Base-by-base conservation (phyloP, 2,113 vertebrate species). In the Micromys minutus region DNA sequence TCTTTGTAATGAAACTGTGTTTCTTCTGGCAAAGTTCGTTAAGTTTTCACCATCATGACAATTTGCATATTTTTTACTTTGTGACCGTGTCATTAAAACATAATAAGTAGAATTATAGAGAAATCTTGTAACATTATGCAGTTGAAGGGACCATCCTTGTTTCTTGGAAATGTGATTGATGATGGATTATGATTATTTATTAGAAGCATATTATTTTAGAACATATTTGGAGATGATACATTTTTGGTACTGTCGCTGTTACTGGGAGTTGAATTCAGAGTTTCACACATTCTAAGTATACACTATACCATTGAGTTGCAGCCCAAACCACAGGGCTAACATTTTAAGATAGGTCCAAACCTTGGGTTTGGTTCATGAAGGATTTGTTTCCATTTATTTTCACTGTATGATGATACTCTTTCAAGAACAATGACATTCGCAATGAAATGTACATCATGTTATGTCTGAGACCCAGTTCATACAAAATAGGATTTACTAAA, bases 41-140 rank as follows among this genome's bases (percentile, higher is more conserved):
- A 59, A 22, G 19, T 80, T 94, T 95, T 89, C 15, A 83, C 9
- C 29, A 93, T 77, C 29, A 50, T 81, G 17, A 57, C 39, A 86
- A 57, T 21, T 69, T 81, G 59, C 50, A 59, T 63, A 75, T 74
- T 34, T 84, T 95, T 90, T 84, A 52, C 74, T 83, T 96, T 96
- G 52, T 21, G 16, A 65, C 0, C 55, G 16, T 92, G 59, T 22
- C 4, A 55, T 52, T 87, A 80, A 84, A 80, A 57, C 57, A 50
- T 76, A 81, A 94, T 76, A 17, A 65, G 16, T 91, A 67, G 50
- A 94, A 86, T 6, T n/a, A 26, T 94, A 87, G 87, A 61, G 1
- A 87, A 59, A 79, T 89, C 9, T 84, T 83, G 93, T n/a, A 55
- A 74, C 91, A 52, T 76, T 63, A 87, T 90, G 74, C 57, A 75